Evolutionary conservation across 2,888 invertebrate genomes (phyloP), one percentile per base, ranked within the genome.

Genomic region (Nomada ruficornis): DNA sequence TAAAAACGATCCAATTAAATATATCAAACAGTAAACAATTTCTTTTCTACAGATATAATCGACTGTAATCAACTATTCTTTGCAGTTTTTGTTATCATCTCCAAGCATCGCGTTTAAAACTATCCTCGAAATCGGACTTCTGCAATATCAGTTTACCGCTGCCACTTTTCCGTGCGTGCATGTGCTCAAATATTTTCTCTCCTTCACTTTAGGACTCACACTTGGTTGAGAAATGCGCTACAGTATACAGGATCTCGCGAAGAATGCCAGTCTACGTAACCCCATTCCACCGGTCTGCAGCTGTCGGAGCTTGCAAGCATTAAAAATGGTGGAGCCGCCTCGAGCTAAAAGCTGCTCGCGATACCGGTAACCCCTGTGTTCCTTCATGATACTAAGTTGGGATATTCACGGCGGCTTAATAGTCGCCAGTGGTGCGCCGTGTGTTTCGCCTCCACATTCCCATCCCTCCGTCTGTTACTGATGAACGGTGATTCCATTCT

Each of bases 401-500:
- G 81, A 86, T 85, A 84, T 78, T 87, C 86, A 83, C 82, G 80
- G 72, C 78, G 78, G 72, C 82, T 88, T 88, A 88, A 89, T 83
- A 86, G 83, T 59, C 59, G 55, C n/a, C 69, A 69, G 59, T 65
- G 74, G 67, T 63, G 57, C 64, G 26, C 64, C 77, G 57, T 26
- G 55, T 64, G 42, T n/a, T 5, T n/a, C 36, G 26, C n/a, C 59
- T 54, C n/a, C 54, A 20, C 54, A 20, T 20, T 20, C 20, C 54
- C n/a, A n/a, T 36, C 36, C 7, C 36, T 0, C 36, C 36, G 36
- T 36, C 36, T 7, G 36, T 36, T 36, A 36, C 36, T 7, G 54
- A 20, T 20, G 54, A 2, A 54, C 54, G 54, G 54, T n/a, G 52
- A 10, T 54, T n/a, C n/a, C 54, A 36, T 36, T 36, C 36, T 36